Base-by-base conservation (phyloP, 2,113 vertebrate species). In the Trochalopteron elliotii region DNA sequence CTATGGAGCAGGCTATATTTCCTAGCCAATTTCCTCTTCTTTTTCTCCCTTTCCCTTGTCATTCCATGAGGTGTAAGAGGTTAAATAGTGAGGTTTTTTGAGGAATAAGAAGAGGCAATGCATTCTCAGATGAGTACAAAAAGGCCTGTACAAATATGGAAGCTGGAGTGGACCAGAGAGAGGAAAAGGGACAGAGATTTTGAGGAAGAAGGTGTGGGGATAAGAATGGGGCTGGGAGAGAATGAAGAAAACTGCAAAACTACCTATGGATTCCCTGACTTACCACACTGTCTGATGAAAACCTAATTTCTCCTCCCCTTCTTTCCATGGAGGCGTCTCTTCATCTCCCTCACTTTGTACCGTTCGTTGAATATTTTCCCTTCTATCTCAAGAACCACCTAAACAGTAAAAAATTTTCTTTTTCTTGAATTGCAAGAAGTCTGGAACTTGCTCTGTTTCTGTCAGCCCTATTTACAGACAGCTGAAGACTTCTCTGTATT, bases 51-150 rank as follows among this genome's bases (percentile, higher is more conserved):
- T 76, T 72, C 55, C 17, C 1, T 91, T 12, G 67, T 40, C 10
- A 28, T 47, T 13, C 5, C 35, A 83, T 72, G 33, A 67, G 5
- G 2, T 49, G 3, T 24, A 57, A 76, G 18, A 77, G 4, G 30
- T 40, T 63, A 59, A 64, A 64, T 3, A 18, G 3, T 4, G 6
- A 13, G 8, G 0, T 2, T 12, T 59, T 44, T 23, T 9, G 8
- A 87, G 13, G 20, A 89, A 31, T 57, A 61, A 37, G 18, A 83
- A 76, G 44, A 44, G 14, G 2, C 0, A 0, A 45, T 59, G 35
- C 6, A 40, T 45, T 82, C 35, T 81, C 30, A 50, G 35, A 7
- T 37, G 8, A 7, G 6, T 39, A 4, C 21, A 57, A 24, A 67
- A 79, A 75, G 21, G 8, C 7, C 33, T 70, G 17, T 40, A 9